A percentile compares a stretch with the other conserved stretches of the same genome.
These are phyloP conservation scores for Cebidichthys violaceus DNA, from an alignment of 2,113 vertebrate species.

Conservation along the genomic window DNA sequence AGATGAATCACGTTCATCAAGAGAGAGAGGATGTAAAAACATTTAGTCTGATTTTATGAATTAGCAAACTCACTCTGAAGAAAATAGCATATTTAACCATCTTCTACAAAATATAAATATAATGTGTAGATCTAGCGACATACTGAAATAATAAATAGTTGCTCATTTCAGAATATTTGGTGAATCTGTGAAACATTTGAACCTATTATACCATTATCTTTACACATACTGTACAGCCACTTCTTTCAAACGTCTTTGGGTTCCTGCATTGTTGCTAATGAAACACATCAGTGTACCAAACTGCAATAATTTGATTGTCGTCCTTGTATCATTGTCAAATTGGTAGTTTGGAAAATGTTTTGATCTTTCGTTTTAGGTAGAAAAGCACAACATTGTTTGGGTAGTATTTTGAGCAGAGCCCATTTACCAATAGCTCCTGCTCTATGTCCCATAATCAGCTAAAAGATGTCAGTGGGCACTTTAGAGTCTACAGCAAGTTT, in stretches of 20 bases:
- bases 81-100: constrained; percentile 12
- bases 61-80: constrained; percentile 36
- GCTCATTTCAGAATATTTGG: neutral
- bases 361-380: neutral
- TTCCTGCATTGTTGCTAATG: neutral
- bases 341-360: constrained; percentile 7
- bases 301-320: neutral
- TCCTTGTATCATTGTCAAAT: neutral
- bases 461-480: constrained; percentile 43
- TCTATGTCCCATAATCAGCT: constrained; percentile 42
- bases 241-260: neutral
- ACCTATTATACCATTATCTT: neutral
- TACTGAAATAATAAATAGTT: neutral
- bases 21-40: constrained; percentile 33
- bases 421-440: constrained; percentile 27
- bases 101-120: neutral
- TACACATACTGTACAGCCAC: neutral
- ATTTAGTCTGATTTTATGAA: constrained; percentile 58
- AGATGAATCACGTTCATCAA: constrained; percentile 62
- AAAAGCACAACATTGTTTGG: constrained; percentile 3
- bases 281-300: neutral
- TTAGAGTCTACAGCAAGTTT: constrained; percentile 49
- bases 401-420: constrained; percentile 12
- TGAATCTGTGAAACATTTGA: neutral
- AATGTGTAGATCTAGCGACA: neutral